Conservation (phyloP, 2,113 vertebrate genomes). For the Ochotona princeps region DNA sequence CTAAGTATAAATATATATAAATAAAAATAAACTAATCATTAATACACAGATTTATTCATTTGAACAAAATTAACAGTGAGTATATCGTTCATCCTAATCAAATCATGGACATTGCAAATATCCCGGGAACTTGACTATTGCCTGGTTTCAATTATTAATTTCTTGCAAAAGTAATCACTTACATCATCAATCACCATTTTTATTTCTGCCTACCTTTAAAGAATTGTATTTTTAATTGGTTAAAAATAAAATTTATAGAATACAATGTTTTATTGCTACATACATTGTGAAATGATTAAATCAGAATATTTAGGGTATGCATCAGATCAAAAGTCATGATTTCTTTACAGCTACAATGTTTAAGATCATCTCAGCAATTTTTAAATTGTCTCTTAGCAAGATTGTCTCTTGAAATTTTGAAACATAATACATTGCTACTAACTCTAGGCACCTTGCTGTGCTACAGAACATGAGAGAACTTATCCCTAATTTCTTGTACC, state of each 20-base stretch:
- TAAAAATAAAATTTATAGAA: background rate
- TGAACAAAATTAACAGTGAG: slow-evolving; percentile 1
- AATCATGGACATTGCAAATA: background rate
- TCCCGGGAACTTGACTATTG: background rate
- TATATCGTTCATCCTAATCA: background rate
- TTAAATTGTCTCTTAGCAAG: too few species aligned
- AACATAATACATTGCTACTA: too few species aligned
- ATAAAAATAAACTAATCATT: slow-evolving; percentile 23
- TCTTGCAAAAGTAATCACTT: background rate
- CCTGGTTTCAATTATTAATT: background rate
- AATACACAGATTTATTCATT: background rate
- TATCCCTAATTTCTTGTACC: background rate
- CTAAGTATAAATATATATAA: background rate
- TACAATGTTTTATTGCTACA: background rate
- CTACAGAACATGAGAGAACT: background rate
- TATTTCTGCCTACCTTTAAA: background rate
- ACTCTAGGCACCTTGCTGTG: too few species aligned
- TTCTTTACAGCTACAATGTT: background rate
- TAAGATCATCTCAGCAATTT: too few species aligned
- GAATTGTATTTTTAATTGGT: background rate
- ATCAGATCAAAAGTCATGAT: background rate
- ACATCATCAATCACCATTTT: background rate
- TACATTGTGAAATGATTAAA: background rate
- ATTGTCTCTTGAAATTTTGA: too few species aligned
- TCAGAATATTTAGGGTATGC: background rate